Evolutionary conservation across 1,140 invertebrate species (phyloP).

Genomic region (Zaprionus tsacasi): DNA sequence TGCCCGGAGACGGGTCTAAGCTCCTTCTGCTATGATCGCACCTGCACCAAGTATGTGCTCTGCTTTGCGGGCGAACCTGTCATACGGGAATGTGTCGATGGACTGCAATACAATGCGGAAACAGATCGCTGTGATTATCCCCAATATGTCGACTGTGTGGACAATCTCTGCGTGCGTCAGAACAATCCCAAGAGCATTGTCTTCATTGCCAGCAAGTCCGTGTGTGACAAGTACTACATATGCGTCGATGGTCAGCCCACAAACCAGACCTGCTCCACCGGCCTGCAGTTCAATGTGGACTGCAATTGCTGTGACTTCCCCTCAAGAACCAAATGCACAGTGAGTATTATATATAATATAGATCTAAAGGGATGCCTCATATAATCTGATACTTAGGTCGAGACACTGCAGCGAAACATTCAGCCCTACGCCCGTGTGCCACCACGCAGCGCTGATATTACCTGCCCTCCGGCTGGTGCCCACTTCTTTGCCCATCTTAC

Average conservation of each 20-base stretch:
- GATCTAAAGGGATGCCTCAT: background rate
- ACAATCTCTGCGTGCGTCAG: constrained; percentile 65
- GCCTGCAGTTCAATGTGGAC: constrained; percentile 61
- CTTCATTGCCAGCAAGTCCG: constrained; percentile 65
- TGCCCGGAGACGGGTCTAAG: constrained; percentile 53
- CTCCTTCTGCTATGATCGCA: constrained; percentile 72
- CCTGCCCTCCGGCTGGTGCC: constrained; percentile 60
- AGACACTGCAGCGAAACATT: constrained; percentile 69
- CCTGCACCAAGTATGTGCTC: constrained; percentile 76
- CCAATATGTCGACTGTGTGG: constrained; percentile 75
- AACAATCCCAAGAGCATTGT: constrained; percentile 65
- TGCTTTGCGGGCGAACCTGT: constrained; percentile 62
- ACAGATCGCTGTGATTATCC: constrained; percentile 78
- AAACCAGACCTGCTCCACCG: constrained; percentile 57
- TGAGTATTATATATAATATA: constrained; percentile 37
- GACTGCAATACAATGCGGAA: constrained; percentile 68
- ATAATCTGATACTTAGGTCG: constrained; percentile 45
- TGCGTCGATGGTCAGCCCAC: constrained; percentile 62
- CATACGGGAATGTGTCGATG: constrained; percentile 59
- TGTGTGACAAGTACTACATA: constrained; percentile 69
- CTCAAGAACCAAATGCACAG: constrained; percentile 61
- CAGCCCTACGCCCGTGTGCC: constrained; percentile 58
- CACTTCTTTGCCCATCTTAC: constrained; percentile 66
- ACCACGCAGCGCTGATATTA: constrained; percentile 64
- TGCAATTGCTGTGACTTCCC: constrained; percentile 66